phyloP scores from a whole-genome alignment of 2,113 vertebrate species.

The Pedetes capensis region DNA sequence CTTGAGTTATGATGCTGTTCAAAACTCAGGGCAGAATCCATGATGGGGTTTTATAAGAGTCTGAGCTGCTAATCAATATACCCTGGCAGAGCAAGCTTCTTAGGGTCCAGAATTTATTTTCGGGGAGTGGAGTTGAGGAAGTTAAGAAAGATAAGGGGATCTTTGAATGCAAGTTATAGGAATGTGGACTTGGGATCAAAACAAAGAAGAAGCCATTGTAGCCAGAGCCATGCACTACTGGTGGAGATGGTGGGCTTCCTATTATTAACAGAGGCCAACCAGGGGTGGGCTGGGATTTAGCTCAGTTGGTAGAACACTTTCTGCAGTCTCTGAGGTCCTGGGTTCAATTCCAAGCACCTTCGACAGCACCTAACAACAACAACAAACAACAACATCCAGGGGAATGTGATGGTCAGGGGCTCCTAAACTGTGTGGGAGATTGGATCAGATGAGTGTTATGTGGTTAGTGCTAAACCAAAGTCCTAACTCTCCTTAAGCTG shows the following conservation, averaged over 20 bases:
- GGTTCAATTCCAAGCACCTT: too few relatives aligned
- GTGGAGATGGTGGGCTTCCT: background rate
- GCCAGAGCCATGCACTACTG: background rate
- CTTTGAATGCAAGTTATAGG: slow-evolving; percentile 12
- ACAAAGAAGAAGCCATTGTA: background rate
- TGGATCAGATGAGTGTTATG: background rate
- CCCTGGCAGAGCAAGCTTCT: background rate
- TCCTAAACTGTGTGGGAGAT: background rate
- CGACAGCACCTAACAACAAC: too few relatives aligned
- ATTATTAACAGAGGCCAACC: background rate
- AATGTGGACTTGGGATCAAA: background rate
- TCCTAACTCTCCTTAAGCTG: background rate
- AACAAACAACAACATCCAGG: too few relatives aligned
- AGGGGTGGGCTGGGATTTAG: too few relatives aligned
- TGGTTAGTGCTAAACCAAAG: background rate
- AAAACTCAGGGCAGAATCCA: slow-evolving; percentile 62
- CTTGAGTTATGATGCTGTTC: slow-evolving; percentile 55
- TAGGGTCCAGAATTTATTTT: background rate
- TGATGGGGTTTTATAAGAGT: background rate
- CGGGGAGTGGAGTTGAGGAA: background rate
- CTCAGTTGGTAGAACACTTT: too few relatives aligned
- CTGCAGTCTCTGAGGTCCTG: too few relatives aligned
- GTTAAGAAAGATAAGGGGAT: slow-evolving; percentile 9
- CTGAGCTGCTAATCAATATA: background rate
- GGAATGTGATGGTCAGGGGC: background rate